These are phyloP conservation scores for Clistopyga incitator DNA, from an alignment of 2,888 invertebrate species.

Conservation along the genomic window DNA sequence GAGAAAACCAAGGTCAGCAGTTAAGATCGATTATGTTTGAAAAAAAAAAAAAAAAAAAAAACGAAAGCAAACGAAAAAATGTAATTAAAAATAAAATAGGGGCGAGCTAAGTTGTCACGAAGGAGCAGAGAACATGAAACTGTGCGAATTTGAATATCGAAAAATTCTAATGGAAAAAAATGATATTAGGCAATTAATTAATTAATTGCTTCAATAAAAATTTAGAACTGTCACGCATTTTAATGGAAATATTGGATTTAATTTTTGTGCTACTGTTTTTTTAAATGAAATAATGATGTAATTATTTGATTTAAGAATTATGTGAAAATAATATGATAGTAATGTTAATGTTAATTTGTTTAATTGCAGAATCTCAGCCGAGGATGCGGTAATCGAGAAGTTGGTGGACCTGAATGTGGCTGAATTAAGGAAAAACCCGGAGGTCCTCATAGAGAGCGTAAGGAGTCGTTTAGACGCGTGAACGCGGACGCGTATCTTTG, in stretches of 20 bases:
- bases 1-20: slow-evolving; percentile 56
- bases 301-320: too few species aligned
- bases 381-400: slow-evolving; percentile 37
- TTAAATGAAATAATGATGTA: too few species aligned
- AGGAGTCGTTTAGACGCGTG: neutral
- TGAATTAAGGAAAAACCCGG: slow-evolving; percentile 14
- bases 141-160: too few species aligned
- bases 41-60: slow-evolving; percentile 16
- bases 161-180: too few species aligned
- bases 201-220: too few species aligned
- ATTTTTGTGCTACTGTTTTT: too few species aligned
- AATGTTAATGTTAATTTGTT: slow-evolving; percentile 10
- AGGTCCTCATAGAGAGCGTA: slow-evolving; percentile 2
- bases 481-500: neutral
- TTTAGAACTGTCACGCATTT: too few species aligned
- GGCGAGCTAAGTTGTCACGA: neutral
- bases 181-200: too few species aligned
- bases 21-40: slow-evolving; percentile 48
- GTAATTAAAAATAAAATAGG: neutral
- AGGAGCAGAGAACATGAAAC: too few species aligned
- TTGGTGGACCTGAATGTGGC: slow-evolving; percentile 27
- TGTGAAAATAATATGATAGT: too few species aligned
- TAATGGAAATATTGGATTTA: too few species aligned
- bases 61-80: too few species aligned
- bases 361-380: slow-evolving; percentile 44